These are phyloP conservation scores for Macrotrachela quadricornifera DNA, from an alignment of 1,140 invertebrate species.

Conservation along the genomic window DNA sequence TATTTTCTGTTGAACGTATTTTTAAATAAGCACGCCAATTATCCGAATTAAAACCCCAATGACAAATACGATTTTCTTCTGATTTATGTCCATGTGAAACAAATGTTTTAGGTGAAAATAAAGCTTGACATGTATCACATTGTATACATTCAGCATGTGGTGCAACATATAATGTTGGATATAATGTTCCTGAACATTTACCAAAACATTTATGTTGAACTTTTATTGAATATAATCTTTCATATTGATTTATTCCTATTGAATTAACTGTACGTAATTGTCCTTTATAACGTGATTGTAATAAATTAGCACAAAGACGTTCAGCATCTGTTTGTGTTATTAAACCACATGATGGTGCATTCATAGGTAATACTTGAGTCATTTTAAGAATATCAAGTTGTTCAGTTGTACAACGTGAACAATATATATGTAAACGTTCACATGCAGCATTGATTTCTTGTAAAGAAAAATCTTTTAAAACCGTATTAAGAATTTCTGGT, in stretches of 20 bases:
- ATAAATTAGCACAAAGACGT: constrained; percentile 61
- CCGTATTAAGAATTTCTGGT: constrained; percentile 76
- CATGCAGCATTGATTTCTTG: constrained; percentile 74
- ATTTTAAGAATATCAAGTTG: constrained; percentile 66
- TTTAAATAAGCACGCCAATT: constrained; percentile 72
- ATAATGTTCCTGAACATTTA: constrained; percentile 63
- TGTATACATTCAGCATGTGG: constrained; percentile 61
- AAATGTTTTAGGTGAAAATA: constrained; percentile 68
- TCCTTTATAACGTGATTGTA: constrained; percentile 19
- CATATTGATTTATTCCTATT: no score
- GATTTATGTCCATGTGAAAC: constrained; percentile 71
- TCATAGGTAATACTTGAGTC: constrained; percentile 52
- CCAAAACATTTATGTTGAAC: constrained; percentile 94
- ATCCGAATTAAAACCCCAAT: constrained; percentile 89
- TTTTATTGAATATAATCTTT: no score
- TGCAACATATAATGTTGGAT: constrained; percentile 51
- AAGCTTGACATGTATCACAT: constrained; percentile 63
- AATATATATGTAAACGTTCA: constrained; percentile 81
- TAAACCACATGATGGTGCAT: constrained; percentile 63
- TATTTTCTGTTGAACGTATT: no score
- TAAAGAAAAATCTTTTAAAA: constrained; percentile 60
- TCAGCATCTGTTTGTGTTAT: constrained; percentile 93
- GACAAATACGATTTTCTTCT: constrained; percentile 76
- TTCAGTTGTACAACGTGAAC: constrained; percentile 67
- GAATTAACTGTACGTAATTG: neutral